Percentiles rank a stretch among this genome's conserved stretches.
phyloP scores from a whole-genome alignment of 2,113 vertebrate genomes.

The Egretta garzetta region DNA sequence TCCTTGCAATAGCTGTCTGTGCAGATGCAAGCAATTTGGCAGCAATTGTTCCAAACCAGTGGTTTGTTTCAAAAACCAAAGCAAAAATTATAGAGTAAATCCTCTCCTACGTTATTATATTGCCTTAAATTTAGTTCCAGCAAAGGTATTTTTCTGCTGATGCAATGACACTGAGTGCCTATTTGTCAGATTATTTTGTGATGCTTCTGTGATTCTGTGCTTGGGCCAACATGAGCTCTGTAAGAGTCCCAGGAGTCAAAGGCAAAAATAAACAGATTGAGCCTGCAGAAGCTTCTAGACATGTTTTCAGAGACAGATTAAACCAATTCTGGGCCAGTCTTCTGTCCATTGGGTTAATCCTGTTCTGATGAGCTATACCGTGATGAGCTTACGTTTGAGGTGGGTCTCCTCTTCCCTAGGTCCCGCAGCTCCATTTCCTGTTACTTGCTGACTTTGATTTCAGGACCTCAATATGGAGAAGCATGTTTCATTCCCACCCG shows the following conservation, averaged over 20 bases:
- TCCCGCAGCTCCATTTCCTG: conserved; percentile 14
- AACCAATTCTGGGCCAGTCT: neutral
- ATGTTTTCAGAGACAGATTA: neutral
- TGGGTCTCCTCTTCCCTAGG: neutral
- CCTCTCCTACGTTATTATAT: neutral
- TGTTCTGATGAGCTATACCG: neutral
- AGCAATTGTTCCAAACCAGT: conserved; percentile 51
- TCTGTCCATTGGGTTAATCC: neutral
- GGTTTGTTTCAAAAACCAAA: conserved; percentile 47
- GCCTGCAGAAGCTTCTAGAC: neutral
- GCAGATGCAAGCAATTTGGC: conserved; percentile 48
- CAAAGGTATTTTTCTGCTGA: conserved; percentile 43
- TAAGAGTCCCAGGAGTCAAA: neutral
- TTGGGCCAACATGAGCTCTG: neutral
- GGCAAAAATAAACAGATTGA: neutral
- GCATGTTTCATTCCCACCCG: neutral
- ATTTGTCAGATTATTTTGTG: conserved; percentile 2
- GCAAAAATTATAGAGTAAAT: conserved; percentile 43
- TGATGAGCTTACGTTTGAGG: neutral
- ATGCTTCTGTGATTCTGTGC: neutral
- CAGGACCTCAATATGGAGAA: neutral
- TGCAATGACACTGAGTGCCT: neutral
- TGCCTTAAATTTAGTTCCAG: conserved; percentile 42
- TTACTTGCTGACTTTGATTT: neutral
- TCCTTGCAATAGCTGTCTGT: neutral